Base-by-base conservation (phyloP, 2,797 vertebrate species). In the Pachyuromys duprasi region DNA sequence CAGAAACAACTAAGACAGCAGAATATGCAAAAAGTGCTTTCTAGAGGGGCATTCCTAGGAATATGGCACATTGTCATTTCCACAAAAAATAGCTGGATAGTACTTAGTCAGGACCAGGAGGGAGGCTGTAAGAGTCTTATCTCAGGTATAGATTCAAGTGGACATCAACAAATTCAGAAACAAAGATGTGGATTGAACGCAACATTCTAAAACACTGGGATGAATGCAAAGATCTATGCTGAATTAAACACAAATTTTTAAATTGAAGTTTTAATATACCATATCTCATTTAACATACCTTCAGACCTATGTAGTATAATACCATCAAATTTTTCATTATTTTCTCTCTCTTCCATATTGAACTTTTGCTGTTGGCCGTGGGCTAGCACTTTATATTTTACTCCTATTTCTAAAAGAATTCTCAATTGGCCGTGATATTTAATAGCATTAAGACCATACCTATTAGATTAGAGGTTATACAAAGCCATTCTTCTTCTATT, bases 181-280 rank as follows among this genome's bases (percentile, higher is more conserved):
- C n/a, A 81, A 84, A 60, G 26, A 87, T 60, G 67, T 60, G 33
- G 72, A 49, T 42, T 93, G 72, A 93, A 60, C 62, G 2, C 18
- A 84, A 60, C 70, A 84, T 81, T 91, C 28, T 76, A 84, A 95
- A 95, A 39, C 22, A 79, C 63, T 4, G 89, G 83, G 45, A 91
- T 89, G 33, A 84, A 81, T 67, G 14, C 8, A 89, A 95, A 95
- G 83, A 74, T n/a, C 4, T 28, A 67, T 78, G 18, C 72, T 62
- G 33, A 57, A 74, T 24, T 81, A 90, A 94, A 78, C 18, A 78
- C 36, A 81, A 42, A 81, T 89, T 55, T 67, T 86, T 91, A 83
- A 90, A 57, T 88, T 67, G 74, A 79, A 65, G 9, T n/a, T 45
- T 69, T 78, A 45, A 81, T 55, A 57, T 1, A 74, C 4, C 24